These are phyloP conservation scores for Nephrotoma guestfalica DNA, from an alignment of 2,888 invertebrate genomes.

Conservation along the genomic window DNA sequence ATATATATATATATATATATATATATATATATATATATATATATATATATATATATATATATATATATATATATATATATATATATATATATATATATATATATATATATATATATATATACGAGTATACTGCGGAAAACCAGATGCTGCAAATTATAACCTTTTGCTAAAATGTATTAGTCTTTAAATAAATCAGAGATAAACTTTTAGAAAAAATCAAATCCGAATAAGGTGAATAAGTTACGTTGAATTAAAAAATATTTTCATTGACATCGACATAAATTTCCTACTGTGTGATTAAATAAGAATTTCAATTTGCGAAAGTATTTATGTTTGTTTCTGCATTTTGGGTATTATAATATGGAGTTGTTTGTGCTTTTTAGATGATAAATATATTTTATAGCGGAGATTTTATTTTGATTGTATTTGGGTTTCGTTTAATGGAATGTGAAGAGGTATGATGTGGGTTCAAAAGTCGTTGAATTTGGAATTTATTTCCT, in stretches of 20 bases:
- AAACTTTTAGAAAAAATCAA: neutral
- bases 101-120: neutral
- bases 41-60: too few relatives aligned
- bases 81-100: neutral
- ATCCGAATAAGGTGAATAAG: neutral
- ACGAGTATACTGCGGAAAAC: neutral
- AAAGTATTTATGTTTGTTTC: neutral
- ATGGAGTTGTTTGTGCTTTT: neutral
- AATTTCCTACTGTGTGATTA: neutral
- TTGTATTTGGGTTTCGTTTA: neutral
- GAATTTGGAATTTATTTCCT: neutral
- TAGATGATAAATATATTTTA: neutral
- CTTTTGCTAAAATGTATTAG: neutral
- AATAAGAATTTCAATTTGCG: neutral
- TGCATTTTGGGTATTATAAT: neutral
- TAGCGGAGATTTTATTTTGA: neutral
- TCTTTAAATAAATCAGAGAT: neutral
- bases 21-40: too few relatives aligned
- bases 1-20: slow-evolving; percentile 1
- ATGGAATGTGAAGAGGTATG: neutral
- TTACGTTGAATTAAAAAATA: neutral
- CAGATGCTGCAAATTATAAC: neutral
- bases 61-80: too few relatives aligned
- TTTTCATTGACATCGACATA: neutral
- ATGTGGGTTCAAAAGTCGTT: neutral